Conservation (phyloP, 2,113 vertebrate species). For the Fukomys damarensis region DNA sequence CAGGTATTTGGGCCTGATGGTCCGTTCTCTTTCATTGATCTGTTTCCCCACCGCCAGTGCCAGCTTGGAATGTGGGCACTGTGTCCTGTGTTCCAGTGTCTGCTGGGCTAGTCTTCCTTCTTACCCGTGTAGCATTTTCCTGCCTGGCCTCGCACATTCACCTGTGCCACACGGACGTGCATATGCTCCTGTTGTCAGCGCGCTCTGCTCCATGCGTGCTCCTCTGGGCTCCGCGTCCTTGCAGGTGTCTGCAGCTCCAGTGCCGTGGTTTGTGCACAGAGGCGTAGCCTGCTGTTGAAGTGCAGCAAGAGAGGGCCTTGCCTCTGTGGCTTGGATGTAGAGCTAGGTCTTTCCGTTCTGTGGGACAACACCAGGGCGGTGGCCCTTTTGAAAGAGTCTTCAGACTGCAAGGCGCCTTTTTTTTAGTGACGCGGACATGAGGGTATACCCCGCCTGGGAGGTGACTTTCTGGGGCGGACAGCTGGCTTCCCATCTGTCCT, state of each 20-base stretch:
- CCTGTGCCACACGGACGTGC: neutral
- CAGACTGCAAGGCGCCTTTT: neutral
- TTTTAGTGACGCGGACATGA: neutral
- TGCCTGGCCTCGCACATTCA: neutral
- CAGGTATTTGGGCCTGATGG: neutral
- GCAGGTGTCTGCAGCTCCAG: neutral
- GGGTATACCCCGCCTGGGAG: neutral
- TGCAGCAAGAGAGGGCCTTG: neutral
- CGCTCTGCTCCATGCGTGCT: neutral
- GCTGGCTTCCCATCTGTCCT: constrained; percentile 55
- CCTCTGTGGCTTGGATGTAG: neutral
- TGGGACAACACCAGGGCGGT: neutral
- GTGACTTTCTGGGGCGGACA: constrained; percentile 38
- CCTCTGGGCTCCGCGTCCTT: neutral
- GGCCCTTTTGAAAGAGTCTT: neutral
- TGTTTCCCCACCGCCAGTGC: neutral
- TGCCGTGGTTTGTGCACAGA: neutral
- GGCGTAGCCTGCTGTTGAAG: too few species aligned
- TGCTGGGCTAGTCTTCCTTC: too few species aligned
- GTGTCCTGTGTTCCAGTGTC: neutral
- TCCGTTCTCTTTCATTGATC: neutral
- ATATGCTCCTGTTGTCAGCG: neutral
- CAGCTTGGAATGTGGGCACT: neutral
- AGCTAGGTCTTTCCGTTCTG: neutral
- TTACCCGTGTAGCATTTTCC: neutral